These are phyloP conservation scores for Onychomys leucogaster DNA, from an alignment of 2,797 vertebrate genomes.

Conservation along the genomic window DNA sequence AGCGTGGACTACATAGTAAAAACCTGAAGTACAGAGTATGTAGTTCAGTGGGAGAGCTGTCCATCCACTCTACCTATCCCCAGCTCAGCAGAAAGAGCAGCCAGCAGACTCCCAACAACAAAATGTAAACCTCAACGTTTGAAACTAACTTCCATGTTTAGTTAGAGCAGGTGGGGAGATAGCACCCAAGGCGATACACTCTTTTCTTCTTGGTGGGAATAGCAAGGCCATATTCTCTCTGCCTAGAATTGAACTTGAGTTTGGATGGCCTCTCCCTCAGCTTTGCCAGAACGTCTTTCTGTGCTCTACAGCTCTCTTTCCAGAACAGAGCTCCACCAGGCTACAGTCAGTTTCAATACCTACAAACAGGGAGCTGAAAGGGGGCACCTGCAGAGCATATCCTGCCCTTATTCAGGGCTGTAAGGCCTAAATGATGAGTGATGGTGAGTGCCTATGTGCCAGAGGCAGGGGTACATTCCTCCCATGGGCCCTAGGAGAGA, in stretches of 20 bases:
- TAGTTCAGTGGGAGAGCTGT: neutral
- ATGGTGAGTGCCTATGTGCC: rapidly evolving
- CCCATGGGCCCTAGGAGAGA: rapidly evolving
- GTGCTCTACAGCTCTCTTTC: rapidly evolving
- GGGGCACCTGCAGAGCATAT: rapidly evolving
- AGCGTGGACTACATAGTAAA: neutral
- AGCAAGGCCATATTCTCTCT: neutral
- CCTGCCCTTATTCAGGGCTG: rapidly evolving
- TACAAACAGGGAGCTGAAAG: rapidly evolving
- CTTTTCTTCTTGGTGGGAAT: neutral
- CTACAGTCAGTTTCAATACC: neutral
- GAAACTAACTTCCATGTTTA: no score
- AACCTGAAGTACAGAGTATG: no score
- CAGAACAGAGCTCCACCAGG: rapidly evolving
- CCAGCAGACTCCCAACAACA: neutral
- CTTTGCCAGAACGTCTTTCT: rapidly evolving
- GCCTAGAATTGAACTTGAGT: no score
- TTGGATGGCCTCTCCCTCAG: no score
- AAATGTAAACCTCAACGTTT: neutral
- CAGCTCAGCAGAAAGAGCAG: neutral
- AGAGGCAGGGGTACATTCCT: neutral
- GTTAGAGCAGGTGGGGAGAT: rapidly evolving
- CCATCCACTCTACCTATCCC: neutral
- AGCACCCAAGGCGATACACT: rapidly evolving
- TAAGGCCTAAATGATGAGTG: rapidly evolving